Evolutionary conservation across 2,113 vertebrate genomes (phyloP), one percentile per base, ranked within the genome.

Genomic region (Ailuropoda melanoleuca): DNA sequence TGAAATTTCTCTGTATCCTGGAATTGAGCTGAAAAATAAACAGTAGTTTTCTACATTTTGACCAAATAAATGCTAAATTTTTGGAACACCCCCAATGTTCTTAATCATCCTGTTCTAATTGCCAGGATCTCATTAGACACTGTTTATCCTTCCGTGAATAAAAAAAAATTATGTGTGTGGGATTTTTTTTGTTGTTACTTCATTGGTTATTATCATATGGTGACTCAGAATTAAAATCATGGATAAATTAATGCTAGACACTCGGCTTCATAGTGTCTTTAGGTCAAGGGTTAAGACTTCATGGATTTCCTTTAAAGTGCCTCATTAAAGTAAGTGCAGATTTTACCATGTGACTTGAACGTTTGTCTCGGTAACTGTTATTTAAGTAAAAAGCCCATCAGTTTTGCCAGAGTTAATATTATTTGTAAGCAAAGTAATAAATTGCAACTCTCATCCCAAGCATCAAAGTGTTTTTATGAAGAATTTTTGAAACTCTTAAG

Each of bases 351-450:
- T 93, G 87, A 84, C 39, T 48, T 93, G 62, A 90, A 74, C 24
- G 85, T 87, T 68, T n/a, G 68, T 88, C 77, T 96, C 91, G 96
- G 86, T 93, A 93, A 96, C 21, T 90, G 50, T 90, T 64, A 91
- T 19, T 74, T 96, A 83, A 83, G 83, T 92, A 86, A 96, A 96
- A 95, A 66, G 46, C 53, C 2, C 5, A 75, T 31, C 46, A 66
- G 64, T 24, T 88, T 93, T 84, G 64, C 66, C 66, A 60, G 74
- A 87, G 29, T 97, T 75, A 81, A 68, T 81, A 64, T 74, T 91
- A 90, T 94, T 74, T 55, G 26, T 90, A 89, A 93, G 95, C 62
- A 81, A 48, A 83, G 18, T 43, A 89, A 93, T 77, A 93, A 87
- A 62, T 26, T 92, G 4, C 6, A 78, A 6, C 75, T 93, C 46